phyloP scores from a whole-genome alignment of 2,797 vertebrate species.

The Thripadectes ignobilis region DNA sequence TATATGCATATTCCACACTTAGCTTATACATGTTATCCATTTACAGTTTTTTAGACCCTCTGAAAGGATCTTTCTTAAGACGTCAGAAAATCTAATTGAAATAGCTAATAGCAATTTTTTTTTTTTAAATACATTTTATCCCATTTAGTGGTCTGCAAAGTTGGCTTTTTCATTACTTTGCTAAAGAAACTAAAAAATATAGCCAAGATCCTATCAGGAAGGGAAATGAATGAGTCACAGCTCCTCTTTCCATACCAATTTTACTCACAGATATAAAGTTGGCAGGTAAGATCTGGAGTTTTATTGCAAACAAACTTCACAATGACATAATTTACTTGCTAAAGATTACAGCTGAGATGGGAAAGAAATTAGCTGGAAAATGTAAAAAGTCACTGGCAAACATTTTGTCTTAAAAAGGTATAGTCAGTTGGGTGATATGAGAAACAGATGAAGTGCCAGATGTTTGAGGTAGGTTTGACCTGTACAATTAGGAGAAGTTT shows the following conservation, averaged over 20 bases:
- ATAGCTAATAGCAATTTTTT: neutral
- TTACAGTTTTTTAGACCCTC: neutral
- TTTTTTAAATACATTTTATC: neutral
- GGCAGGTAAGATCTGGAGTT: neutral
- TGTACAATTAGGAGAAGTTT: neutral
- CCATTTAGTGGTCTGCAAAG: neutral
- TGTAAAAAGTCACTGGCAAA: neutral
- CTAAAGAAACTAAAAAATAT: neutral
- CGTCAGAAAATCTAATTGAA: neutral
- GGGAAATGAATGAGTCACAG: neutral
- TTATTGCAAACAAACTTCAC: neutral
- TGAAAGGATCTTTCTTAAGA: neutral
- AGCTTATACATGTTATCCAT: neutral
- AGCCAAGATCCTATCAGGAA: neutral
- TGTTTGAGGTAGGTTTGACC: neutral
- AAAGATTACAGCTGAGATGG: neutral
- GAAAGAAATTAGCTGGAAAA: neutral
- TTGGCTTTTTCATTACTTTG: neutral
- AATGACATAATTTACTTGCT: neutral
- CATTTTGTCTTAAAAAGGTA: neutral
- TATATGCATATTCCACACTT: neutral
- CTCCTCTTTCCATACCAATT: neutral
- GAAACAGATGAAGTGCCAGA: neutral
- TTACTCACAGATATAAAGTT: neutral
- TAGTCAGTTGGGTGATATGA: neutral